A percentile compares a stretch with the other conserved stretches of the same genome.
Conservation (phyloP, 2,888 invertebrate genomes). For the Scaptomyza caliginosa region DNA sequence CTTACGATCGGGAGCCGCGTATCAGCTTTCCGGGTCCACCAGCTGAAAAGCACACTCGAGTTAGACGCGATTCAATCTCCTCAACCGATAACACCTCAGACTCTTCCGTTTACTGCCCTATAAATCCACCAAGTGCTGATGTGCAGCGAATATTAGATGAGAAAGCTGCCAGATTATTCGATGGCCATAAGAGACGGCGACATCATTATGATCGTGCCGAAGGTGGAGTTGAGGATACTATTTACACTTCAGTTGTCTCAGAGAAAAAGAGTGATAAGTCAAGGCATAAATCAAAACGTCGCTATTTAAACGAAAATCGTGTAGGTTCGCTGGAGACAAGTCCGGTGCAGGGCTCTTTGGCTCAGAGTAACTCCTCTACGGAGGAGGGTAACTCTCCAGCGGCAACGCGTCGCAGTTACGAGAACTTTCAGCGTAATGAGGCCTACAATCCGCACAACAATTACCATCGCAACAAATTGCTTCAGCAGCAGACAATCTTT, state of each 20-base stretch:
- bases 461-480: conserved; percentile 82
- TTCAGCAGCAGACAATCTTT: conserved; percentile 77
- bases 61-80: conserved; percentile 78
- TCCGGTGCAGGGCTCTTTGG: conserved; percentile 62
- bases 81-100: conserved; percentile 83
- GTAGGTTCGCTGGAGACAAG: conserved; percentile 83
- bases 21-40: conserved; percentile 78
- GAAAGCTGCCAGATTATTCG: conserved; percentile 81
- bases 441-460: conserved; percentile 83
- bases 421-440: conserved; percentile 81
- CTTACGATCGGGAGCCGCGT: conserved; percentile 76
- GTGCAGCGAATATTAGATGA: conserved; percentile 82
- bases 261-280: conserved; percentile 77
- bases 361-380: conserved; percentile 70
- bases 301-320: conserved; percentile 83
- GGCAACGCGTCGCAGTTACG: conserved; percentile 69
- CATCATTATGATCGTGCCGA: conserved; percentile 81
- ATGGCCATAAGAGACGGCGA: conserved; percentile 78
- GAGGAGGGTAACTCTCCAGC: conserved; percentile 77
- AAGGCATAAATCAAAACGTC: conserved; percentile 80
- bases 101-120: conserved; percentile 84
- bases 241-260: conserved; percentile 81
- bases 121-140: conserved; percentile 82
- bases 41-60: conserved; percentile 55
- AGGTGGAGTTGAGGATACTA: conserved; percentile 77